Evolutionary conservation across 1,140 invertebrate species (phyloP), one percentile per base, ranked within the genome.

Genomic region (Calliphora vicina): DNA sequence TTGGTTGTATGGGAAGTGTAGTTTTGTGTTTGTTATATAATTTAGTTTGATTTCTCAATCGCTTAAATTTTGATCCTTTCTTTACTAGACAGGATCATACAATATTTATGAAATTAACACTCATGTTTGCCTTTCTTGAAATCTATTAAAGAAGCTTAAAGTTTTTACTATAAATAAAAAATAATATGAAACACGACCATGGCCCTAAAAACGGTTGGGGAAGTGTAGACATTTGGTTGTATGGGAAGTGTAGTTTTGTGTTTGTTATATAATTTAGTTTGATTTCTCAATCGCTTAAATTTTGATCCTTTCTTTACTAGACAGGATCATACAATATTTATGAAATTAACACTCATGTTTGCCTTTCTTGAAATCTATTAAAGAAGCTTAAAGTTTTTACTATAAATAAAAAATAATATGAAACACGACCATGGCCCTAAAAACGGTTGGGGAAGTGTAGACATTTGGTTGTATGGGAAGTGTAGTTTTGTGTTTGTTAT

Each of bases 61-160:
- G 61, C 61, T 67, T 67, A 25, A 67, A 9, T 25, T 20, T 20
- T 25, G 61, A 23, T 67, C 20, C 61, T 23, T 23, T 23, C n/a
- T 57, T 15, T 57, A n/a, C n/a, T 23, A 25, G 15, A n/a, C n/a
- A 23, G 20, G 20, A 67, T 67, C 61, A 25, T 10, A 67, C 61
- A 12, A 67, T 23, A 67, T 67, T 67, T 67, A 67, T 23, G n/a
- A 67, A 67, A 67, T 67, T 25, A 67, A 67, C 61, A 67, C 61
- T 67, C n/a, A 67, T 67, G 23, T 67, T 67, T 67, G 61, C 61
- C 61, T 67, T 67, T 67, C 61, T 20, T 67, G 20, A 67, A 67
- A 67, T 67, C 61, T 67, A 20, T 67, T 67, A 67, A 67, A 23
- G 61, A 67, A 67, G 61, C 61, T 67, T 67, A 67, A 67, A 67